A percentile compares a stretch with the other conserved stretches of the same genome.
These are phyloP conservation scores for Caenorhabditis becei DNA, from an alignment of 2,888 invertebrate species.

Conservation along the genomic window DNA sequence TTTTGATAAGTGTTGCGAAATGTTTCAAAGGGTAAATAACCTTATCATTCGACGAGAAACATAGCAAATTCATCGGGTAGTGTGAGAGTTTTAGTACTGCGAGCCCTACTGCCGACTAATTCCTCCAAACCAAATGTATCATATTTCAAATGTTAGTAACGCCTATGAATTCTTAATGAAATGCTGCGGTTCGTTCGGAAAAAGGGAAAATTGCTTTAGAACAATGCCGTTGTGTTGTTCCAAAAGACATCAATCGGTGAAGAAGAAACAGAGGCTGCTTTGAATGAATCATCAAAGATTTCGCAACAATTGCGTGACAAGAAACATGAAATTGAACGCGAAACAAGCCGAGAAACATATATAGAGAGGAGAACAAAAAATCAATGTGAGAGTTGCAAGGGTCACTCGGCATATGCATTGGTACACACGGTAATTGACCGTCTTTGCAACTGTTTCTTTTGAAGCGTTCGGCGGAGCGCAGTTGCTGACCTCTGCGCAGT, in stretches of 20 bases:
- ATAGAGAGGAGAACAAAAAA: background rate
- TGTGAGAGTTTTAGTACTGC: background rate
- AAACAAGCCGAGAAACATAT: background rate
- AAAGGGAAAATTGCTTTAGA: background rate
- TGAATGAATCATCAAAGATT: slow-evolving; percentile 33
- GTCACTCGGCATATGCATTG: slow-evolving; percentile 1
- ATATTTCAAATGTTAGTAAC: slow-evolving; percentile 17
- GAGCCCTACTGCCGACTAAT: slow-evolving; percentile 9
- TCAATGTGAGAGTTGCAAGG: slow-evolving; percentile 2
- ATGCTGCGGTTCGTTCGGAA: slow-evolving; percentile 3
- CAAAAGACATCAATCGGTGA: no score
- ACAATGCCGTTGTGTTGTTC: no score
- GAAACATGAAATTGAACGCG: background rate
- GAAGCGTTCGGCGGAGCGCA: slow-evolving; percentile 26
- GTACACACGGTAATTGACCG: background rate
- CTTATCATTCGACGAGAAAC: slow-evolving; percentile 51
- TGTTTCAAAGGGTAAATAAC: slow-evolving; percentile 1
- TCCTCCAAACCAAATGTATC: slow-evolving; percentile 33
- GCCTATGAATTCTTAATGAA: slow-evolving; percentile 42
- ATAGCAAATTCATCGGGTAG: slow-evolving; percentile 39
- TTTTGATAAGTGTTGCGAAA: background rate
- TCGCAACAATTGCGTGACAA: slow-evolving; percentile 23
- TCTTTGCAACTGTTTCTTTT: background rate
- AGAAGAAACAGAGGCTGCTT: no score
- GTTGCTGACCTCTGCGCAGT: slow-evolving; percentile 32